phyloP scores from a whole-genome alignment of 2,797 vertebrate genomes.

The Pangasius djambal region DNA sequence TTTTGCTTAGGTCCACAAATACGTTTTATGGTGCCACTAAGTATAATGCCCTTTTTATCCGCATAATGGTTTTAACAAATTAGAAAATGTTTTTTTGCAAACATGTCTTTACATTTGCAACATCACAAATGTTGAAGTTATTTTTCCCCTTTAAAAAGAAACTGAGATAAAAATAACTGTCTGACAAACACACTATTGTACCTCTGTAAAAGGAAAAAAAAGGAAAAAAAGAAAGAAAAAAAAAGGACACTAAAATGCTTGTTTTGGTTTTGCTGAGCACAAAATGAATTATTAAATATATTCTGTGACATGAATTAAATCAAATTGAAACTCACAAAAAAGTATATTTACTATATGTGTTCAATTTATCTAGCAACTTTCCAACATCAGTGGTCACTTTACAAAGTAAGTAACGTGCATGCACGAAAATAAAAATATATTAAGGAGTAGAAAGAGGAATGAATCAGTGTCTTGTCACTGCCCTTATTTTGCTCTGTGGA shows the following conservation, averaged over 20 bases:
- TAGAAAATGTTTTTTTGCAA: not conserved
- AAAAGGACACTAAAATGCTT: not conserved
- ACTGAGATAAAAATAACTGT: too few species aligned
- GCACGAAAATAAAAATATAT: not conserved
- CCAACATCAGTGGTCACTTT: not conserved
- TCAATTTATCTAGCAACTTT: not conserved
- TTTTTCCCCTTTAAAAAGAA: not conserved
- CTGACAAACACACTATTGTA: not conserved
- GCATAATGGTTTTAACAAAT: not conserved
- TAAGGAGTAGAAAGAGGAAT: not conserved
- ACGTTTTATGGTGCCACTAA: not conserved
- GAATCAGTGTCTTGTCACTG: not conserved
- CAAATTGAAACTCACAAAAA: too few species aligned
- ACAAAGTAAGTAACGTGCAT: too few species aligned
- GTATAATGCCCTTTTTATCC: not conserved
- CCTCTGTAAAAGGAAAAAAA: not conserved
- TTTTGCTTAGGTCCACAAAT: not conserved
- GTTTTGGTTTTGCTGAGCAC: not conserved
- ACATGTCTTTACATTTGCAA: not conserved
- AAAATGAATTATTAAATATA: not conserved
- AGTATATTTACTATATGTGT: too few species aligned
- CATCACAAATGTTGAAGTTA: not conserved
- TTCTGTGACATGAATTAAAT: not conserved
- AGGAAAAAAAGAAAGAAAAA: not conserved
- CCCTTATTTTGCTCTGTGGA: not conserved